A percentile compares a stretch with the other conserved stretches of the same genome.
Evolutionary conservation across 1,140 invertebrate species (phyloP).

Genomic region (Drosophila erecta): DNA sequence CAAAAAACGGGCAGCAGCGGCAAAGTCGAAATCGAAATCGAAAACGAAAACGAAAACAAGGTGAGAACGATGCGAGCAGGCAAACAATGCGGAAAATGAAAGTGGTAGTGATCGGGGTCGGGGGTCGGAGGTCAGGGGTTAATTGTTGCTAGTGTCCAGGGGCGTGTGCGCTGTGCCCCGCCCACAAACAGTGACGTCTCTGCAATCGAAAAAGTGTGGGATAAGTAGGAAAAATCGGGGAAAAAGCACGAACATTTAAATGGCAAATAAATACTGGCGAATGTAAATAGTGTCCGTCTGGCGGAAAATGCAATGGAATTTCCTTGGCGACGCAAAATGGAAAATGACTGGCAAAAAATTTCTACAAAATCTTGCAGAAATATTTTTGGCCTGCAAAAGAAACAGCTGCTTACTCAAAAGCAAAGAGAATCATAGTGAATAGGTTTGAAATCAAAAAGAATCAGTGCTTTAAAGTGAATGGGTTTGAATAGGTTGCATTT

Average conservation of each 20-base stretch:
- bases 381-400: neutral
- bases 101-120: neutral
- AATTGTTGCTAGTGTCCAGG: constrained; percentile 23
- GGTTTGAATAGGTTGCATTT: no score
- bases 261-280: constrained; percentile 15
- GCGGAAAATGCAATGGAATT: neutral
- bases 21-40: no score
- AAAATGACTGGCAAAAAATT: constrained; percentile 8
- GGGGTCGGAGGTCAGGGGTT: neutral
- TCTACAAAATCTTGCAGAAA: neutral
- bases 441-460: no score
- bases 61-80: constrained; percentile 37
- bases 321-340: constrained; percentile 5
- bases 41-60: constrained; percentile 18
- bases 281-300: neutral
- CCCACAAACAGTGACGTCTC: constrained; percentile 21
- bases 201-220: constrained; percentile 6
- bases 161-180: constrained; percentile 3
- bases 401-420: no score
- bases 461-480: no score
- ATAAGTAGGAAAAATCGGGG: neutral
- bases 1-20: no score
- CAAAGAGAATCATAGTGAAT: no score
- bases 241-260: constrained; percentile 3
- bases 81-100: constrained; percentile 24